phyloP scores from a whole-genome alignment of 2,888 invertebrate species.

The Andricus curvator region DNA sequence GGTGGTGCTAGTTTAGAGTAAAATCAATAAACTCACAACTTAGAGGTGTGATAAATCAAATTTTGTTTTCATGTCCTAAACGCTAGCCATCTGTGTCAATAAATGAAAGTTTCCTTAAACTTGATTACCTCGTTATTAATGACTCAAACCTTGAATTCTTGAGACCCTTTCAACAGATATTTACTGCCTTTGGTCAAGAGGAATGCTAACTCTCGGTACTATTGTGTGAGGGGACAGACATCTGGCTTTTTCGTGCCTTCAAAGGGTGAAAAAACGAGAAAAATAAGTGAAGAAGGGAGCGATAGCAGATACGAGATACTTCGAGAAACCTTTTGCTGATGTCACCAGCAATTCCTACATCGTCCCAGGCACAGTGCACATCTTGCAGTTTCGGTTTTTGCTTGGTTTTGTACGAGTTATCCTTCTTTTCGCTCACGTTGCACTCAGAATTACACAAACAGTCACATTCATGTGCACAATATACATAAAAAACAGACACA shows the following conservation, averaged over 20 bases:
- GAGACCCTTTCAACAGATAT: background rate
- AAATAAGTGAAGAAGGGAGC: conserved; percentile 42
- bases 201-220: conserved; percentile 11
- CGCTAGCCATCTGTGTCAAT: too few relatives aligned
- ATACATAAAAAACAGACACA: conserved; percentile 45
- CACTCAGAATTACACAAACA: conserved; percentile 40
- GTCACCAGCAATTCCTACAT: conserved; percentile 68
- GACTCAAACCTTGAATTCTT: background rate
- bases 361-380: conserved; percentile 61
- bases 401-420: conserved; percentile 47
- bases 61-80: too few relatives aligned
- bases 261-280: conserved; percentile 50
- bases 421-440: conserved; percentile 52
- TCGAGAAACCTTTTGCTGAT: conserved; percentile 70
- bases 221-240: conserved; percentile 12
- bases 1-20: too few relatives aligned
- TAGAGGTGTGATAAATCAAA: too few relatives aligned
- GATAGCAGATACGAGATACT: conserved; percentile 48
- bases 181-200: conserved; percentile 28
- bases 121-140: background rate
- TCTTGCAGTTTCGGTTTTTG: conserved; percentile 70
- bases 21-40: too few relatives aligned
- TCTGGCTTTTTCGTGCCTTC: conserved; percentile 47
- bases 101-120: background rate
- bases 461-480: conserved; percentile 32